Evolutionary conservation across 2,797 vertebrate species (phyloP).

Genomic region (Falco concolor): DNA sequence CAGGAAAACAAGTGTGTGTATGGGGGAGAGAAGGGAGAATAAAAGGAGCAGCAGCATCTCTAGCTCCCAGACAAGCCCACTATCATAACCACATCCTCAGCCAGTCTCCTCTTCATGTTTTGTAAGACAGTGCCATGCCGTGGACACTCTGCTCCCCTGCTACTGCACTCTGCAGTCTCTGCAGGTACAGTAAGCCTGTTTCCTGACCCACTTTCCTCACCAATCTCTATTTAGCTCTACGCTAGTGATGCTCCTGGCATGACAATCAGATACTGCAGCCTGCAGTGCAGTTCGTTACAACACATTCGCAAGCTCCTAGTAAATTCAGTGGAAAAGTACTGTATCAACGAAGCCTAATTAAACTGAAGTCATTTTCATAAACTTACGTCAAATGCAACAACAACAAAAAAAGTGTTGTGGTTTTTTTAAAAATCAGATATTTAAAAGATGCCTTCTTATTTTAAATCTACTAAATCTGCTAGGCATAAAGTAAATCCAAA

Average conservation of each 20-base stretch:
- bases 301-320: conserved; percentile 64
- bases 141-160: conserved; percentile 60
- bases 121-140: conserved; percentile 74
- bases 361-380: conserved; percentile 52
- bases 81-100: background rate
- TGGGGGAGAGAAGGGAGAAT: background rate
- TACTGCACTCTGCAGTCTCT: conserved; percentile 61
- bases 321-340: conserved; percentile 79
- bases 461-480: background rate
- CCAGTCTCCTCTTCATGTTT: background rate
- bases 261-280: conserved; percentile 80
- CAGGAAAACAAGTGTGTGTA: background rate
- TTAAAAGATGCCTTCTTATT: conserved; percentile 4
- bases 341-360: conserved; percentile 62
- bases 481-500: conserved; percentile 3
- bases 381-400: conserved; percentile 25
- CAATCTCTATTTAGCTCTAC: conserved; percentile 75
- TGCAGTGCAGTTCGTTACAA: conserved; percentile 75
- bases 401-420: background rate
- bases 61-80: background rate
- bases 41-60: background rate
- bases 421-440: background rate
- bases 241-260: conserved; percentile 76
- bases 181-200: conserved; percentile 73
- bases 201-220: conserved; percentile 78